phyloP scores from a whole-genome alignment of 2,113 vertebrate species.

The Otolemur garnettii region DNA sequence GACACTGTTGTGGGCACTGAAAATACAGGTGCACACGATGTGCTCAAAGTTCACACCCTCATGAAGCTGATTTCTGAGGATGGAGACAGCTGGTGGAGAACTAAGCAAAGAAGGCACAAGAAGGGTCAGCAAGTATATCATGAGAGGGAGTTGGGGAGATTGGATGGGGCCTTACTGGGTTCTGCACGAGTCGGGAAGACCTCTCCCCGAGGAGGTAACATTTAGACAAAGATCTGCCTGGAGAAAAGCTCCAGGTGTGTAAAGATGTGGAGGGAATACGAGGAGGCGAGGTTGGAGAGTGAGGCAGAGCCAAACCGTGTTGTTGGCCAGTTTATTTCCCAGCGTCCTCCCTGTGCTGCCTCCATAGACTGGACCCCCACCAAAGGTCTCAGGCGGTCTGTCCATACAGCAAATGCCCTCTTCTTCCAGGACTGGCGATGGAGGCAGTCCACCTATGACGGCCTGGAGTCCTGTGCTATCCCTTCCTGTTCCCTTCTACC shows the following conservation, averaged over 20 bases:
- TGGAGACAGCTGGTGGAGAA: neutral
- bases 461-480: neutral
- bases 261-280: neutral
- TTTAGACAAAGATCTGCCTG: neutral
- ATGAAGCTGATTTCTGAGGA: neutral
- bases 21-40: neutral
- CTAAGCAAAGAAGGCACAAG: neutral
- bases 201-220: neutral
- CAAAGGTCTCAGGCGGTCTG: neutral
- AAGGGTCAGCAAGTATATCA: neutral
- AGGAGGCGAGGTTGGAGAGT: neutral
- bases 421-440: neutral
- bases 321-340: neutral
- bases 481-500: neutral
- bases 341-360: neutral
- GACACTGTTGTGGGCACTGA: neutral
- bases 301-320: neutral
- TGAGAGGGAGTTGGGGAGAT: neutral
- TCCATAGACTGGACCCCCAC: neutral
- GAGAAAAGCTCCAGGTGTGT: accelerated
- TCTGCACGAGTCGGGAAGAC: neutral
- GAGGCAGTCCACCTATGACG: neutral
- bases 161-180: neutral
- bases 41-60: neutral
- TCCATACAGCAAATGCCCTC: too few species aligned